Conservation (phyloP, 2,797 vertebrate species). For the Anomalospiza imberbis region DNA sequence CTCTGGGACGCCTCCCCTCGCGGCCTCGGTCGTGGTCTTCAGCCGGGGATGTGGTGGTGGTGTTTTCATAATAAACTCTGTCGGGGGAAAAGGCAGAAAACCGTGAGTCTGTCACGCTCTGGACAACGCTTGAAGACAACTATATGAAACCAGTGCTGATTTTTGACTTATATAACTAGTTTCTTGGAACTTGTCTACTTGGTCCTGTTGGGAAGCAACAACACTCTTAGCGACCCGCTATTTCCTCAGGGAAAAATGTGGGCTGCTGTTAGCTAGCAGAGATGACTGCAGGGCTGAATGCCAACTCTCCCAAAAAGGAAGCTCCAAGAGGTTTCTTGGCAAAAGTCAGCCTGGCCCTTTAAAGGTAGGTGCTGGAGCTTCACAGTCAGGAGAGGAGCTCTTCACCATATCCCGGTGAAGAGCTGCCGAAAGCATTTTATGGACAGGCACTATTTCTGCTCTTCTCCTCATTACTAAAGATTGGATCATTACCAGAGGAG, state of each 20-base stretch:
- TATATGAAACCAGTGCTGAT: rapidly evolving
- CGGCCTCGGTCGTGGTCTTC: neutral
- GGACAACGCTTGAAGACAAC: neutral
- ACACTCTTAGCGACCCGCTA: rapidly evolving
- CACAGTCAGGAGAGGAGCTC: neutral
- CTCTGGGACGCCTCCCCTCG: neutral
- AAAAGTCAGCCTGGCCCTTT: neutral
- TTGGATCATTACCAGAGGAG: neutral
- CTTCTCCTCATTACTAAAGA: neutral
- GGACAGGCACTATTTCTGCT: neutral
- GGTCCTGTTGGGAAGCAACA: neutral
- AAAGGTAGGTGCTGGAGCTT: neutral
- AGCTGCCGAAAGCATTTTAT: neutral
- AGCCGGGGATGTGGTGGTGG: slow-evolving; percentile 44
- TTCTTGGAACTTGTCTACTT: neutral
- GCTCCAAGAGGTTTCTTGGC: neutral
- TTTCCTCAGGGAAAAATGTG: neutral
- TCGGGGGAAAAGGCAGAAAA: neutral
- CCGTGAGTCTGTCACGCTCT: neutral
- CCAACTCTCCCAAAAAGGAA: neutral
- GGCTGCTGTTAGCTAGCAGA: neutral
- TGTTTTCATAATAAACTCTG: slow-evolving; percentile 78
- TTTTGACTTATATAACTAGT: neutral
- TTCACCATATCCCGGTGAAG: neutral
- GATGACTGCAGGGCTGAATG: neutral